Percentiles rank a stretch among this genome's conserved stretches.
These are phyloP conservation scores for Gymnoscopelus microlampas DNA, from an alignment of 2,797 vertebrate species.

Conservation along the genomic window DNA sequence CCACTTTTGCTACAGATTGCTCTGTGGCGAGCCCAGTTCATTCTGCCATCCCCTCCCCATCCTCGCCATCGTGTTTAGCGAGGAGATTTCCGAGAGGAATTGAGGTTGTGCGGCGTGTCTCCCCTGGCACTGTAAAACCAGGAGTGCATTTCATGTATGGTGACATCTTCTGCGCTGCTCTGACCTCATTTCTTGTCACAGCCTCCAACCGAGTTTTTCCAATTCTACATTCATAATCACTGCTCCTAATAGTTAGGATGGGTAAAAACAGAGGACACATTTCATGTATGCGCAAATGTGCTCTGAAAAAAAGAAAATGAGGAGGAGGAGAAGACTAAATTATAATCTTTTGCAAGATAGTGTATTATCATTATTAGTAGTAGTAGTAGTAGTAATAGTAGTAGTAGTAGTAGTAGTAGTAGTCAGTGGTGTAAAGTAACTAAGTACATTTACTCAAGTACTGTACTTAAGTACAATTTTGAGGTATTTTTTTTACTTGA, in stretches of 20 bases:
- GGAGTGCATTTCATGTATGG: constrained; percentile 41
- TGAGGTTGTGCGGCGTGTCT: constrained; percentile 49
- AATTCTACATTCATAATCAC: constrained; percentile 5
- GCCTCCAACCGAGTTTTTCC: constrained; percentile 8
- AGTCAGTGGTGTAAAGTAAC: too few relatives aligned
- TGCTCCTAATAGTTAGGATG: background rate
- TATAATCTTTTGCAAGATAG: too few relatives aligned
- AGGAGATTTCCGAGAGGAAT: constrained; percentile 65
- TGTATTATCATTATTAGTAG: background rate
- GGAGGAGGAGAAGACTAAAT: too few relatives aligned
- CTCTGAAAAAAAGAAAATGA: too few relatives aligned
- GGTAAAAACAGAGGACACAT: too few relatives aligned
- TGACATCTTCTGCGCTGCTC: constrained; percentile 38
- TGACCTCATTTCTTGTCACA: constrained; percentile 37
- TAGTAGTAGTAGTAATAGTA: too few relatives aligned
- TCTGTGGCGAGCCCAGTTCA: constrained; percentile 50
- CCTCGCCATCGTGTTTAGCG: constrained; percentile 68
- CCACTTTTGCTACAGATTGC: constrained; percentile 59
- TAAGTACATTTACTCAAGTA: too few relatives aligned
- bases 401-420: too few relatives aligned
- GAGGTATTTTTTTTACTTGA: too few relatives aligned
- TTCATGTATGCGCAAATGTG: too few relatives aligned
- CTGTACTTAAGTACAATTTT: too few relatives aligned
- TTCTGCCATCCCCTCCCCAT: constrained; percentile 47
- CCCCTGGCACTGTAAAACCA: constrained; percentile 27